Evolutionary conservation across 1,140 invertebrate genomes (phyloP).

Genomic region (Pantala flavescens): DNA sequence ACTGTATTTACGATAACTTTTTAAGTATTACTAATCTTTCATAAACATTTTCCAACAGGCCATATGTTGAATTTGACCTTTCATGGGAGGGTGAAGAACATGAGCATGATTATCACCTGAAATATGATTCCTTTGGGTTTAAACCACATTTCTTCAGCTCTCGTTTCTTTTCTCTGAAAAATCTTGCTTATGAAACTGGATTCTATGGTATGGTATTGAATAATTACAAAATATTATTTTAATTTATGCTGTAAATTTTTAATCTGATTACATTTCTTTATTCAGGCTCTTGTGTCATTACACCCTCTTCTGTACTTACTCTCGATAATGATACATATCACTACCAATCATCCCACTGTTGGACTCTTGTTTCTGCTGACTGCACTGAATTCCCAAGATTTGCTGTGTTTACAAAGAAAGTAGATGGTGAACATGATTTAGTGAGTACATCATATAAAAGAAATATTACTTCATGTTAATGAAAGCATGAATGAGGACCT

Average conservation of each 20-base stretch:
- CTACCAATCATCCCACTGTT: conserved; percentile 22
- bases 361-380: conserved; percentile 27
- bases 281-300: conserved; percentile 28
- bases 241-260: no score
- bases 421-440: conserved; percentile 14
- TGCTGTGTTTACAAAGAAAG: conserved; percentile 26
- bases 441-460: conserved; percentile 7
- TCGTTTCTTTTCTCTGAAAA: neutral
- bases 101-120: neutral
- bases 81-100: neutral
- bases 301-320: conserved; percentile 24
- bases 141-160: neutral
- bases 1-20: no score
- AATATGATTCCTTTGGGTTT: no score
- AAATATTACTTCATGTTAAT: neutral
- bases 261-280: no score
- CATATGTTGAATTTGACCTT: neutral
- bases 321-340: conserved; percentile 28
- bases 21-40: no score
- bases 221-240: no score
- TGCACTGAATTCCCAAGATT: conserved; percentile 26
- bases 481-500: no score
- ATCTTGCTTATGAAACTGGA: neutral
- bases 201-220: neutral
- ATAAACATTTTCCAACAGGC: neutral